Base-by-base conservation (phyloP, 2,797 vertebrate species). In the Enteromius fasciolatus region DNA sequence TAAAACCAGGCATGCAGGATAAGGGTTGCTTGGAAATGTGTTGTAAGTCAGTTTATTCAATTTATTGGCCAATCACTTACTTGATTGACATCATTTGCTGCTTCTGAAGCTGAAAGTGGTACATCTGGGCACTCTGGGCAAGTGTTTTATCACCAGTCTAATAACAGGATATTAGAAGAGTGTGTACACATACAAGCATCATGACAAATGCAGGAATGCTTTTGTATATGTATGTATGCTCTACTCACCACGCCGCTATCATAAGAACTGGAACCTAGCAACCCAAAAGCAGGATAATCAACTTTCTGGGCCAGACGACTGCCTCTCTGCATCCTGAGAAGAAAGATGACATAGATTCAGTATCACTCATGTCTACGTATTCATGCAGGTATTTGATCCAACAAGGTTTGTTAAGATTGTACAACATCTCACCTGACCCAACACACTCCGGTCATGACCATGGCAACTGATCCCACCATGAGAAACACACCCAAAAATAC, bases 31-130 rank as follows among this genome's bases (percentile, higher is more conserved):
- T 23, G 77, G 10, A 39, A 20, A 31, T 44, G 36, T 28, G 36
- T 44, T 79, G 23, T 33, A 28, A n/a, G 15, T n/a, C 28, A 20
- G 46, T 76, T 18, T 63, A 46, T 28, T 10, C 33, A 64, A 36
- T 33, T 23, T 46, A 6, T n/a, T 23, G 72, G 25, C 44, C 41
- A 31, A 46, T 67, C 15, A 92, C 96, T 96, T 90, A 99, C 98
- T 95, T 97, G 88, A 99, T 89, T 82, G 97, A 97, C 76, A 97
- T 92, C 96, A 99, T 97, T 92, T 99, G 97, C 91, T 98, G 97
- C 86, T 98, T 96, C 94, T 98, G 98, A 89, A 98, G 97, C 89
- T 98, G 97, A 90, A 97, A 99, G 91, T 99, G 97, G 89, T 96
- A 98, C 97, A 99, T 97, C 91, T 99, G 97, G 0, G 97, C 97